Evolutionary conservation across 2,113 vertebrate genomes (phyloP).

Genomic region (Callionymus lyra): DNA sequence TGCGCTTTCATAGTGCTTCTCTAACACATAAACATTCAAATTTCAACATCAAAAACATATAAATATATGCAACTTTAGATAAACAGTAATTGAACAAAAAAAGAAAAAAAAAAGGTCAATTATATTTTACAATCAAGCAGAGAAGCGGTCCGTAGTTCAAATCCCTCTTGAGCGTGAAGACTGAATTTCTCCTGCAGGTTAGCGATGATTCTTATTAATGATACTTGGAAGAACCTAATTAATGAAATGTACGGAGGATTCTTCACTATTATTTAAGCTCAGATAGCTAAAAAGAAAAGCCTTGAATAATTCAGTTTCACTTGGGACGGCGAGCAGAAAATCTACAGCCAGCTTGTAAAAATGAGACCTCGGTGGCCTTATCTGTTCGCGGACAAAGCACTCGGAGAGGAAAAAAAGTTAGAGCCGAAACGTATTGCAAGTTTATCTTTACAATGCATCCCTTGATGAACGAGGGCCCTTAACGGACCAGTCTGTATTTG

Average conservation of each 20-base stretch:
- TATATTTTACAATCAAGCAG: conserved; percentile 19
- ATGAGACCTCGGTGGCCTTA: conserved; percentile 7
- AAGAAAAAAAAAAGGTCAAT: too few species aligned
- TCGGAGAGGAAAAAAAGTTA: conserved; percentile 11
- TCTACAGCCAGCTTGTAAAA: conserved; percentile 6
- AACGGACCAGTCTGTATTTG: conserved; percentile 41
- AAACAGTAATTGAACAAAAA: too few species aligned
- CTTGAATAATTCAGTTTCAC: conserved; percentile 14
- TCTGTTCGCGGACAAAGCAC: conserved; percentile 26
- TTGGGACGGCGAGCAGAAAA: conserved; percentile 6
- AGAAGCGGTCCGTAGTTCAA: conserved; percentile 8
- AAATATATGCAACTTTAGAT: too few species aligned
- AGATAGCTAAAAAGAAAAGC: too few species aligned
- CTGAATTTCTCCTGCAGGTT: background rate
- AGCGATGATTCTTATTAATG: conserved; percentile 4
- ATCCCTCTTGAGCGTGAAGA: conserved; percentile 1
- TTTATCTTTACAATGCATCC: conserved; percentile 29
- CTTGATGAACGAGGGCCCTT: conserved; percentile 21
- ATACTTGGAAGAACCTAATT: background rate
- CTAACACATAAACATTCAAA: too few species aligned
- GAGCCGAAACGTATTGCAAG: conserved; percentile 35
- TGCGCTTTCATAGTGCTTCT: too few species aligned
- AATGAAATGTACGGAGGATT: conserved; percentile 1
- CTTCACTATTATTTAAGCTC: too few species aligned
- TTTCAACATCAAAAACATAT: too few species aligned